Evolutionary conservation across 1,140 invertebrate genomes (phyloP).

Genomic region (Carposina sasakii): DNA sequence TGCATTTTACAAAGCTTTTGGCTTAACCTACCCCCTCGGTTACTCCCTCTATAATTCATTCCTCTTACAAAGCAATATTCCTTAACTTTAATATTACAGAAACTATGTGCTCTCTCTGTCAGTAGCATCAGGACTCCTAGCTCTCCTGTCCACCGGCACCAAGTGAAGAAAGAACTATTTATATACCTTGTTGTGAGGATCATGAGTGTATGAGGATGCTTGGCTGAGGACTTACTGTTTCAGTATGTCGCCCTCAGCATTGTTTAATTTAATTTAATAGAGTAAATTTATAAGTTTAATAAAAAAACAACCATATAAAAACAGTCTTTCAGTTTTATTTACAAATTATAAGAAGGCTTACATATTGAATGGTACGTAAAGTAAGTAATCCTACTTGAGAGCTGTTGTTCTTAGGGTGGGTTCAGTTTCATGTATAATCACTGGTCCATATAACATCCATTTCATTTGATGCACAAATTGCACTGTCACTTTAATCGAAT

Average conservation of each 20-base stretch:
- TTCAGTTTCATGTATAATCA: conserved; percentile 44
- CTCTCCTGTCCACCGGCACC: conserved; percentile 91
- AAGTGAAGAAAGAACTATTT: no score
- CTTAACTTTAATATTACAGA: conserved; percentile 67
- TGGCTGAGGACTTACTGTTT: no score
- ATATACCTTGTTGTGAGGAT: conserved; percentile 30
- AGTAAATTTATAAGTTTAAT: conserved; percentile 51
- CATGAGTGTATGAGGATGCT: no score
- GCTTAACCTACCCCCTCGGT: no score
- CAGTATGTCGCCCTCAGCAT: no score
- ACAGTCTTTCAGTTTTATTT: conserved; percentile 57
- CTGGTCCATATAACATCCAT: no score
- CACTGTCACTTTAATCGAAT: no score
- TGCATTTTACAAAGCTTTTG: no score
- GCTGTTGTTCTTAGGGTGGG: conserved; percentile 48
- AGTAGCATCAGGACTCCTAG: conserved; percentile 87
- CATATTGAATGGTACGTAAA: conserved; percentile 24
- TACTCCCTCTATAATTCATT: no score
- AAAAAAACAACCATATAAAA: conserved; percentile 43
- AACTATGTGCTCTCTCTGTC: conserved; percentile 95
- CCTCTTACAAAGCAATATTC: conserved; percentile 33
- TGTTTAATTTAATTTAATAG: no score
- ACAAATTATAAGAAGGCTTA: conserved; percentile 41
- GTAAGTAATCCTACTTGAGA: conserved; percentile 18
- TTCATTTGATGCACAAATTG: no score